A percentile compares a stretch with the other conserved stretches of the same genome.
Evolutionary conservation across 2,888 invertebrate genomes (phyloP).

Genomic region (Crocallis elinguaria): DNA sequence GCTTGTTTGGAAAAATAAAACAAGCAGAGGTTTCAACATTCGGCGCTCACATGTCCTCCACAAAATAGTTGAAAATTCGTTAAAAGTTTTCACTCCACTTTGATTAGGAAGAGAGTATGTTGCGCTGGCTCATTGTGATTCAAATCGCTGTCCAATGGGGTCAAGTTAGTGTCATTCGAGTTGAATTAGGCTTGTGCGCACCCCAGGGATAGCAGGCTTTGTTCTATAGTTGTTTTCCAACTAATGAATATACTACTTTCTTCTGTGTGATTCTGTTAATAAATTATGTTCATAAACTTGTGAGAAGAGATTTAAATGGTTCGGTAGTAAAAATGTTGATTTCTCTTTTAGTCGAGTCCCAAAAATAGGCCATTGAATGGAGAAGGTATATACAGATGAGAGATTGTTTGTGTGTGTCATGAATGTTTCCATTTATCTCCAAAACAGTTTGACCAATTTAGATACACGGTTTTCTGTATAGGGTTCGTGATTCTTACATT

Average conservation of each 20-base stretch:
- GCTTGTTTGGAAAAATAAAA: conserved; percentile 3
- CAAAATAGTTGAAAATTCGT: conserved; percentile 24
- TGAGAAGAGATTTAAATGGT: too few relatives aligned
- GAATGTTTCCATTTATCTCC: too few relatives aligned
- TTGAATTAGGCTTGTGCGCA: conserved; percentile 39
- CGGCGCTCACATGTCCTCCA: conserved; percentile 2
- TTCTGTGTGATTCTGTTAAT: background rate
- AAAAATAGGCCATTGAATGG: too few relatives aligned
- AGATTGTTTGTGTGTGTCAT: too few relatives aligned
- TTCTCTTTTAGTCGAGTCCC: too few relatives aligned
- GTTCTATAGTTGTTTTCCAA: background rate
- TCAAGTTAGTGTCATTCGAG: conserved; percentile 50
- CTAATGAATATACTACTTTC: background rate
- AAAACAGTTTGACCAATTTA: too few relatives aligned
- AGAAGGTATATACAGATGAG: too few relatives aligned
- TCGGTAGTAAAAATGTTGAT: too few relatives aligned
- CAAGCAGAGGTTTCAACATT: background rate
- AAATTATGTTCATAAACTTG: background rate
- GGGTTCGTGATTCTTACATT: too few relatives aligned
- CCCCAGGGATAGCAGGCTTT: conserved; percentile 5
- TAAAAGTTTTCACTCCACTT: conserved; percentile 26
- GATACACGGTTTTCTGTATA: too few relatives aligned
- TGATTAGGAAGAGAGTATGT: conserved; percentile 30
- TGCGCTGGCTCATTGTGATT: conserved; percentile 43
- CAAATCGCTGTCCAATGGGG: conserved; percentile 45